These are phyloP conservation scores for Leucophenga montana DNA, from an alignment of 2,888 invertebrate genomes.

Conservation along the genomic window DNA sequence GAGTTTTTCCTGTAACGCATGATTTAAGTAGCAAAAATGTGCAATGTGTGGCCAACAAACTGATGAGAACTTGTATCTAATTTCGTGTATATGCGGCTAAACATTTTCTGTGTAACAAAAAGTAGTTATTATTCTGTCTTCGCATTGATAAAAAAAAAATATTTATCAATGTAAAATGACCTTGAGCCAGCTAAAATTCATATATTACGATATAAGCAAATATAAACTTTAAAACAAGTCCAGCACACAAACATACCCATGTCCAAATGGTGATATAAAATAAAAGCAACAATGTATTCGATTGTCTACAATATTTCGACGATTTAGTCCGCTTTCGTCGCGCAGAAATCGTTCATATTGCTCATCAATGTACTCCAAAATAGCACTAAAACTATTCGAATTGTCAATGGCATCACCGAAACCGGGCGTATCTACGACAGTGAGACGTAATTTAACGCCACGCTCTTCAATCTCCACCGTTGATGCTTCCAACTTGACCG, in stretches of 20 bases:
- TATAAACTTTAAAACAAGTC: not conserved
- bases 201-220: no score
- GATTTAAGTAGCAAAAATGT: no score
- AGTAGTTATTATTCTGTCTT: not conserved
- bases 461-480: slow-evolving; percentile 97
- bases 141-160: no score
- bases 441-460: slow-evolving; percentile 92
- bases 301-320: slow-evolving; percentile 96
- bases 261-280: slow-evolving; percentile 97
- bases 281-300: slow-evolving; percentile 98
- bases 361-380: slow-evolving; percentile 97
- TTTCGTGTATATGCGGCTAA: no score
- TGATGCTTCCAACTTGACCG: slow-evolving; percentile 95
- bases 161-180: no score
- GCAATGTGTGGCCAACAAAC: no score
- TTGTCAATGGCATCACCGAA: slow-evolving; percentile 97
- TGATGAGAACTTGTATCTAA: no score
- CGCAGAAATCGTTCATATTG: slow-evolving; percentile 94
- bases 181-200: no score
- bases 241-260: slow-evolving; percentile 71
- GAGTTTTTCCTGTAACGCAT: no score
- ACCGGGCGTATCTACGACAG: slow-evolving; percentile 96
- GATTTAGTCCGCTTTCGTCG: slow-evolving; percentile 95
- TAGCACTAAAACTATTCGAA: slow-evolving; percentile 91
- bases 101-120: not conserved